Conservation (phyloP, 2,113 vertebrate genomes). For the Ploceus nigricollis region DNA sequence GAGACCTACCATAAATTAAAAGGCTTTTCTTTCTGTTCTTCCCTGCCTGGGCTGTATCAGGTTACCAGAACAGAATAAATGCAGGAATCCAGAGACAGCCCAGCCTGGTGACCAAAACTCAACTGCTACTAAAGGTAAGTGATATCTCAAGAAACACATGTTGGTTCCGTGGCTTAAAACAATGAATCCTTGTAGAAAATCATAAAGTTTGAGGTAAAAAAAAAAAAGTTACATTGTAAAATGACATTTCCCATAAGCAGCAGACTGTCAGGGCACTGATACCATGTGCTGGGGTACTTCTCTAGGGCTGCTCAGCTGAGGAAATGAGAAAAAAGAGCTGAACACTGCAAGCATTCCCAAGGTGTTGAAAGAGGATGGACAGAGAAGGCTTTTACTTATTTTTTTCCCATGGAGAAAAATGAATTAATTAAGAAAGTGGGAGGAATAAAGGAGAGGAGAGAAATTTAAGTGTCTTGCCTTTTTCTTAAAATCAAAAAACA, state of each 20-base stretch:
- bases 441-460: neutral
- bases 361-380: constrained; percentile 16
- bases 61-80: constrained; percentile 54
- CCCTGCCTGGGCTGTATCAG: neutral
- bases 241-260: constrained; percentile 60
- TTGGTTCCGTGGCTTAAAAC: neutral
- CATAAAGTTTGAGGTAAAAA: neutral
- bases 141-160: constrained; percentile 28
- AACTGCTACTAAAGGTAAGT: constrained; percentile 16
- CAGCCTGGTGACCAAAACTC: neutral
- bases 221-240: constrained; percentile 18
- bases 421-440: neutral
- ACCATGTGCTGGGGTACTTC: neutral
- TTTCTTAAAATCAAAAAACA: neutral
- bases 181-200: constrained; percentile 58
- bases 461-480: neutral
- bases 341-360: neutral
- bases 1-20: constrained; percentile 58
- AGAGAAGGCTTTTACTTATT: neutral
- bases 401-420: neutral
- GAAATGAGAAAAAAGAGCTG: constrained; percentile 2
- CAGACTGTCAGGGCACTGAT: constrained; percentile 1
- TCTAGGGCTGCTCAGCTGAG: neutral
- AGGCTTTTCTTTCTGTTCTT: constrained; percentile 45
- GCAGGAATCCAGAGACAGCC: neutral